Conservation (phyloP, 1,140 invertebrate genomes). For the Mercenaria mercenaria region DNA sequence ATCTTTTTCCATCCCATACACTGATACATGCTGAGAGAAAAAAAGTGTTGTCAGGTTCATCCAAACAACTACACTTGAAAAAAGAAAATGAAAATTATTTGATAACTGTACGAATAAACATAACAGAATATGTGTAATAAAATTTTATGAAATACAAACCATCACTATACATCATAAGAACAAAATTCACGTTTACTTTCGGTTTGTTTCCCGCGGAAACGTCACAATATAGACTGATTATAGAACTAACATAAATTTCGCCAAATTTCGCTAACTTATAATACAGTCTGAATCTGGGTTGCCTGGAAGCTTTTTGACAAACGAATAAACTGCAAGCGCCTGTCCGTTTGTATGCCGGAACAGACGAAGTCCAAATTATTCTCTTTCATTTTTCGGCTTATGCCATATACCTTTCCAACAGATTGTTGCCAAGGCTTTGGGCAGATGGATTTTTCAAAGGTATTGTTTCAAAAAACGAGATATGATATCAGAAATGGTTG, state of each 20-base stretch:
- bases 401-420: not conserved
- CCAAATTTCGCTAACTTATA: not conserved
- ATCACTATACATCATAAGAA: no score
- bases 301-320: no score
- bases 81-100: no score
- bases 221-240: not conserved
- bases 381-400: not conserved
- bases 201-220: not conserved
- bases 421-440: constrained; percentile 20
- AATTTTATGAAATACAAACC: no score
- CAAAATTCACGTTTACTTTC: not conserved
- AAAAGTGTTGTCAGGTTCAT: no score
- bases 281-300: not conserved
- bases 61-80: no score
- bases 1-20: no score
- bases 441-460: constrained; percentile 30
- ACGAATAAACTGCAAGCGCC: not conserved
- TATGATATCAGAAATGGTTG: no score
- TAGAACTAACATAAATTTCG: not conserved
- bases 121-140: no score
- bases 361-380: not conserved
- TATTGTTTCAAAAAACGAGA: not conserved
- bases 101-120: no score
- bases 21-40: no score
- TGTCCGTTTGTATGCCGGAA: not conserved